Percentiles rank a stretch among this genome's conserved stretches.
Evolutionary conservation across 1,140 invertebrate genomes (phyloP).

Genomic region (Hycleus phaleratus): DNA sequence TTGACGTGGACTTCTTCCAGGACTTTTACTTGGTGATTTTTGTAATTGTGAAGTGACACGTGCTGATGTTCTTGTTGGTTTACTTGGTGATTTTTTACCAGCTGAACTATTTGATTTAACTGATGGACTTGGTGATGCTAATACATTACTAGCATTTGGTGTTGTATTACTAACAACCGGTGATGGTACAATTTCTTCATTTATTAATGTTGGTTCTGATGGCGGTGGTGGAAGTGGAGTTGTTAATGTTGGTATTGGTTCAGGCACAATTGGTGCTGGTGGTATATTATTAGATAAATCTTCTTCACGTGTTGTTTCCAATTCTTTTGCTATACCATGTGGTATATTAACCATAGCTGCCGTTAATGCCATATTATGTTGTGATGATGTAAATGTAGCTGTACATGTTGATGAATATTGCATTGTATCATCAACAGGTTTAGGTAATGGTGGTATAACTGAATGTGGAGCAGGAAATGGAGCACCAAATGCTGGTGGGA

Average conservation of each 20-base stretch:
- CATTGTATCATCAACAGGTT: constrained; percentile 48
- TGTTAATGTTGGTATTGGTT: constrained; percentile 14
- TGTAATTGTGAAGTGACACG: constrained; percentile 50
- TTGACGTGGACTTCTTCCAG: constrained; percentile 62
- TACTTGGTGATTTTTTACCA: constrained; percentile 57
- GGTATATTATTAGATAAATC: constrained; percentile 15
- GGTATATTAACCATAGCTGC: constrained; percentile 59
- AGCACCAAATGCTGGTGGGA: constrained; percentile 51
- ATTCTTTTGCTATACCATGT: constrained; percentile 31
- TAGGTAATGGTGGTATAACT: constrained; percentile 47
- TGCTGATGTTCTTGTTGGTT: constrained; percentile 55
- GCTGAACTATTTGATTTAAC: constrained; percentile 33
- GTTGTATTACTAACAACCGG: background rate
- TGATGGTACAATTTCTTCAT: background rate
- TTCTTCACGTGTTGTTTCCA: constrained; percentile 32
- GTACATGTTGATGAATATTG: constrained; percentile 52
- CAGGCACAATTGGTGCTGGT: constrained; percentile 18
- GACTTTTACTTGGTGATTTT: constrained; percentile 65
- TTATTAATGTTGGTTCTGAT: background rate
- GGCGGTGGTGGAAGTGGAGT: constrained; percentile 42
- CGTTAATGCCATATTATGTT: constrained; percentile 68
- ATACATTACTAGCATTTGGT: constrained; percentile 6
- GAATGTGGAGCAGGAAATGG: constrained; percentile 49
- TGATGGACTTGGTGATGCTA: constrained; percentile 37
- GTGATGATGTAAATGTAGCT: constrained; percentile 67